Conservation (phyloP, 2,888 invertebrate species). For the Macropis europaea region DNA sequence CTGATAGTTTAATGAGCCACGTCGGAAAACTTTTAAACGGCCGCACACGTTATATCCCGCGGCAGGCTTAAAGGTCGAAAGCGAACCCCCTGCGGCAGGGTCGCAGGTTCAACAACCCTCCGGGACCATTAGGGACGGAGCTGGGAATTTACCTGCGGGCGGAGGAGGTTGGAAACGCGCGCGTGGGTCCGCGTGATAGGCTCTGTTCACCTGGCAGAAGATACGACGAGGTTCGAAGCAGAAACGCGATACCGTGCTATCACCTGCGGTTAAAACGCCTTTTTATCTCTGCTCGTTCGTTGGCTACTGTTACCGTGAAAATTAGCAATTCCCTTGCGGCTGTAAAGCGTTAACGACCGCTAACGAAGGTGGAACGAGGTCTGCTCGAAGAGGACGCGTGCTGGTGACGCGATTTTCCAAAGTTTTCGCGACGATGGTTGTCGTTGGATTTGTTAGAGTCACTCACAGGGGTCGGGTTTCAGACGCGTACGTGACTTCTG, state of each 20-base stretch:
- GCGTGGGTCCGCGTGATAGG: constrained; percentile 35
- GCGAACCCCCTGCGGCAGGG: constrained; percentile 42
- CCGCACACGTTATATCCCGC: constrained; percentile 46
- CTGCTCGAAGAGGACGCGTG: too few relatives aligned
- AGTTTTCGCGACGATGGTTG: too few relatives aligned
- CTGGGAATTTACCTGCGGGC: constrained; percentile 27
- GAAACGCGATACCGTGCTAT: constrained; percentile 34
- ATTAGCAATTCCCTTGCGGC: constrained; percentile 51
- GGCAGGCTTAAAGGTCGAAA: constrained; percentile 50
- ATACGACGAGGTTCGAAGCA: constrained; percentile 3
- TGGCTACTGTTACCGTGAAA: constrained; percentile 36
- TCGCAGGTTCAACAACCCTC: constrained; percentile 60
- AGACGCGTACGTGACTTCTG: too few relatives aligned
- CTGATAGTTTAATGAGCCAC: constrained; percentile 65
- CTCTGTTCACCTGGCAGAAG: constrained; percentile 8
- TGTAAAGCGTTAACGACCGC: constrained; percentile 34
- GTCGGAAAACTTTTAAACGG: constrained; percentile 61
- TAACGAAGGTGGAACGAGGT: constrained; percentile 13
- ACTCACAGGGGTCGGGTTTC: too few relatives aligned
- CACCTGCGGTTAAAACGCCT: constrained; percentile 15
- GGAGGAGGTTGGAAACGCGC: constrained; percentile 22
- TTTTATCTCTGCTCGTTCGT: constrained; percentile 24
- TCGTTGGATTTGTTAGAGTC: too few relatives aligned
- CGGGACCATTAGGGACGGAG: constrained; percentile 26
- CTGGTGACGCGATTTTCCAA: too few relatives aligned